Conservation (phyloP, 2,888 invertebrate genomes). For the Ophioninae sp. region DNA sequence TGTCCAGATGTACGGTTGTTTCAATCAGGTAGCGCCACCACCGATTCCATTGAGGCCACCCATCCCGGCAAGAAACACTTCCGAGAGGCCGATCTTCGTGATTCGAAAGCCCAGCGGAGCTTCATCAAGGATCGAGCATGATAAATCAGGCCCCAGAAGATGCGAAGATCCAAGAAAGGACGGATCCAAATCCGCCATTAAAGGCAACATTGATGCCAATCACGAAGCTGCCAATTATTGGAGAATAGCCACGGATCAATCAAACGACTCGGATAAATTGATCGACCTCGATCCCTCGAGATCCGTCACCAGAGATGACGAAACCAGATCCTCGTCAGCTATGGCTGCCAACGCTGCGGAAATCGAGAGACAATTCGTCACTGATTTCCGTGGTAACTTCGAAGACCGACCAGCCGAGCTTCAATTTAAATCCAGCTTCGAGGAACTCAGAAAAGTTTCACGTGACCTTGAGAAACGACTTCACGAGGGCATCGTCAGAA, state of each 20-base stretch:
- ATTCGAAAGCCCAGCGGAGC: slow-evolving; percentile 41
- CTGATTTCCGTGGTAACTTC: slow-evolving; percentile 64
- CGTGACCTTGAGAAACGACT: slow-evolving; percentile 75
- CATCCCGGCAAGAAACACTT: slow-evolving; percentile 81
- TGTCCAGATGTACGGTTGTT: slow-evolving; percentile 26
- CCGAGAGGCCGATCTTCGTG: slow-evolving; percentile 76
- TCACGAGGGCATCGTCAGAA: slow-evolving; percentile 72
- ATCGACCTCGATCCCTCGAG: slow-evolving; percentile 70
- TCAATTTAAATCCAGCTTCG: slow-evolving; percentile 67
- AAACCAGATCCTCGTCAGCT: slow-evolving; percentile 41
- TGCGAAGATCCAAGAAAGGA: slow-evolving; percentile 73
- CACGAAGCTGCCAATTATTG: slow-evolving; percentile 68
- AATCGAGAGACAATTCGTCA: slow-evolving; percentile 63
- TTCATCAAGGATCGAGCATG: slow-evolving; percentile 59
- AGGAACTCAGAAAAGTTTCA: slow-evolving; percentile 73
- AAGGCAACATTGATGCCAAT: slow-evolving; percentile 77
- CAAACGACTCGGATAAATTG: slow-evolving; percentile 75
- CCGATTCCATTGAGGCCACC: slow-evolving; percentile 82
- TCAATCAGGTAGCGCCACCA: slow-evolving; percentile 77
- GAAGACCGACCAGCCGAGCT: slow-evolving; percentile 61
- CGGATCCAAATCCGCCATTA: slow-evolving; percentile 80
- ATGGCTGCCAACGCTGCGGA: slow-evolving; percentile 61
- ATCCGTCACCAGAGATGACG: slow-evolving; percentile 48
- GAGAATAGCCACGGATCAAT: slow-evolving; percentile 77
- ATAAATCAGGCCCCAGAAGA: slow-evolving; percentile 36